Base-by-base conservation (phyloP, 2,797 vertebrate species). In the Chelmon rostratus region DNA sequence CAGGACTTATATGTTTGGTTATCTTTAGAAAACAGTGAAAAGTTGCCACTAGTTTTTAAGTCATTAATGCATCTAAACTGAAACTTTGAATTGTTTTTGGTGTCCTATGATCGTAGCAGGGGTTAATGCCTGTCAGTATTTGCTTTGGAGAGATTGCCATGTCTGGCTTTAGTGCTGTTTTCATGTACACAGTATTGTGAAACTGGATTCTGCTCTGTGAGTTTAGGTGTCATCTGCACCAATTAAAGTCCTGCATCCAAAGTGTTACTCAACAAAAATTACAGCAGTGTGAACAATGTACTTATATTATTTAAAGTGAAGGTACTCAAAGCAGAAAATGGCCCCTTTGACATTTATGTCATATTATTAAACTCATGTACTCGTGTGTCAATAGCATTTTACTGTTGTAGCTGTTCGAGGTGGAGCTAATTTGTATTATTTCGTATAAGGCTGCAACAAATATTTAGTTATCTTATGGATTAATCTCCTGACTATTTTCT, bases 141-240 rank as follows among this genome's bases (percentile, higher is more conserved):
- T 61, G 9, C 3, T 1, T 18, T 10, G n/a, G 31, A 58, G 46
- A 6, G 6, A 8, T n/a, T 11, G 33, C 11, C n/a, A 35, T 1
- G 0, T n/a, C 16, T 6, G 21, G 6, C n/a, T 8, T 44, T 1
- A 49, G 13, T 13, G 16, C 28, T 42, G 11, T 57, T 31, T 44
- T 64, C 16, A 38, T 52, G 9, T 64, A 31, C 46, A 47, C 49
- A 7, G 4, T 12, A 8, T 49, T 63, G 4, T 47, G 8, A 8
- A 52, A 68, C 28, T 63, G 69, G 56, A 50, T 68, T 57, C 25
- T 63, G 21, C 10, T 63, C 40, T 8, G 46, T 28, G 49, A n/a
- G 31, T 42, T 38, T 6, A 37, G 19, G 2, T 42, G 15, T 62
- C 56, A 21, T 58, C 31, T 58, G 56, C 33, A 37, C 10, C 21